Base-by-base conservation (phyloP, 2,888 invertebrate species). In the Listrodromus nycthemerus region DNA sequence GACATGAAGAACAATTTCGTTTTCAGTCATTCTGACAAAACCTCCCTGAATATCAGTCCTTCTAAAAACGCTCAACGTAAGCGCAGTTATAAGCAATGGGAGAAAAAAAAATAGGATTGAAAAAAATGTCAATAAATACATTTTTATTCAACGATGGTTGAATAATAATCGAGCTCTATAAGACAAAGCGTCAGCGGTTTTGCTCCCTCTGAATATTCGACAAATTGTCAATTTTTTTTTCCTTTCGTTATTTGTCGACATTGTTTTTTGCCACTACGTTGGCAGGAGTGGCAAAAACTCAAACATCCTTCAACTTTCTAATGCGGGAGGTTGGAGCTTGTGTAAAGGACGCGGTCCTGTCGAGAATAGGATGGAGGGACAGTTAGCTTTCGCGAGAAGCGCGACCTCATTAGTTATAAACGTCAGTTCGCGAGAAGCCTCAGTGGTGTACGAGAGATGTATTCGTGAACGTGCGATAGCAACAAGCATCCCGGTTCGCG, bases 361-460 rank as follows among this genome's bases (percentile, higher is more conserved):
- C 76, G 76, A 48, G 67, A 79, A 71, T 52, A 71, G 81, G 76
- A 78, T 69, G 70, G 78, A 69, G 70, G 70, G 82, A 66, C 73
- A 80, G 75, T 74, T 77, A 27, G 82, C 76, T 65, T 52, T 48
- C 24, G 67, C 61, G 55, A 80, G 81, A 67, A 80, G 71, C 79
- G 70, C 66, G 84, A 84, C 82, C 70, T 79, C 79, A 82, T 84
- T 84, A 82, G 79, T 84, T 78, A 73, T 79, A 79, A 84, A 81
- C 80, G 78, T 21, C 24, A 52, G 45, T 55, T 71, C 70, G 83
- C 52, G 63, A 63, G 61, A 63, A 3, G 66, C 45, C 55, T 70
- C 70, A 61, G 33, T 21, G 74, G 21, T 13, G 48, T 7, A 10
- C 3, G 41, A 67, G 63, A 63, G 37, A 79, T 33, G 48, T 24